Conservation (phyloP, 2,888 invertebrate genomes). For the Limnephilus marmoratus region DNA sequence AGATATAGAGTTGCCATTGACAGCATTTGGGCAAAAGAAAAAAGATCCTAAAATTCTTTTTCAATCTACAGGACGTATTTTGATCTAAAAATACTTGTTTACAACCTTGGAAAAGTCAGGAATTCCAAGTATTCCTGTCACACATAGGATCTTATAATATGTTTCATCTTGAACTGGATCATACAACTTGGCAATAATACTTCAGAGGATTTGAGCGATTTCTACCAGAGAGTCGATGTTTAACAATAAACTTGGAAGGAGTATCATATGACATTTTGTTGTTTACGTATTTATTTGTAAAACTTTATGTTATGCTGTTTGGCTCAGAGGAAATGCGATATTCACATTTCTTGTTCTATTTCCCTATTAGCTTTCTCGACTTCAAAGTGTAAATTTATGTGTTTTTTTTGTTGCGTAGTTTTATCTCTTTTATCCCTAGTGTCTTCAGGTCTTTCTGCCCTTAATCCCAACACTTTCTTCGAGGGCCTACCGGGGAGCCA, state of each 20-base stretch:
- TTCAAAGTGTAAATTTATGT: neutral
- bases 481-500: too few relatives aligned
- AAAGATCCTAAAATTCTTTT: neutral
- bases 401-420: too few relatives aligned
- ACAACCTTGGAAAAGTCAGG: neutral
- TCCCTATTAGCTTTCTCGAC: neutral
- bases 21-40: neutral
- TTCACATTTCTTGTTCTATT: neutral
- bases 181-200: neutral
- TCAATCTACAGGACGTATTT: neutral
- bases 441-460: too few relatives aligned
- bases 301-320: neutral
- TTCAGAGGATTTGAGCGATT: neutral
- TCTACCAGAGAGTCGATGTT: neutral
- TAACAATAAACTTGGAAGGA: neutral
- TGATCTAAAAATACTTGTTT: neutral
- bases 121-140: neutral
- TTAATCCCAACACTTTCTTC: too few relatives aligned
- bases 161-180: neutral
- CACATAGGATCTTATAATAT: neutral
- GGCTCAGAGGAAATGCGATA: neutral
- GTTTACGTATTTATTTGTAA: neutral
- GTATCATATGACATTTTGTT: neutral
- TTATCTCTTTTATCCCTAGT: too few relatives aligned
- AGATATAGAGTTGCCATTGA: neutral